Evolutionary conservation across 2,113 vertebrate genomes (phyloP).

Genomic region (Cyanocitta stelleri): DNA sequence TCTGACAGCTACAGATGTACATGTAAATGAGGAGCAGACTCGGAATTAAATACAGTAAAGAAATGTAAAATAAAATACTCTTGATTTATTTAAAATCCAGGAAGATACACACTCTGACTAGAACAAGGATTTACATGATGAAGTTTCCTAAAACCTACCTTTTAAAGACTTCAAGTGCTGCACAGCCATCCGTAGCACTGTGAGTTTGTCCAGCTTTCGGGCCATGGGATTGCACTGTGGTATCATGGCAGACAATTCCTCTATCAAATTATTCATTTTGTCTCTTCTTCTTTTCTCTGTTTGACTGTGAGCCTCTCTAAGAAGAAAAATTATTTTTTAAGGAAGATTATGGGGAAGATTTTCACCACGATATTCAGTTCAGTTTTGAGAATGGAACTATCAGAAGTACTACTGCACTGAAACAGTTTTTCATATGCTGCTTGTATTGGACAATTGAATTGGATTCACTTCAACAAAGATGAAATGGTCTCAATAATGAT

Average conservation of each 20-base stretch:
- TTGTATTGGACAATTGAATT: not conserved
- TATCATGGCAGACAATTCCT: conserved; percentile 90
- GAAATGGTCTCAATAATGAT: not conserved
- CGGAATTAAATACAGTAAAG: not conserved
- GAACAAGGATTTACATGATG: not conserved
- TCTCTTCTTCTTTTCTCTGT: conserved; percentile 90
- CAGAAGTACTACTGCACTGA: not conserved
- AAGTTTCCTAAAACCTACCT: conserved; percentile 66
- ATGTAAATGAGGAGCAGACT: not conserved
- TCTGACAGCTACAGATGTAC: not conserved
- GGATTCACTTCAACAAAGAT: not conserved
- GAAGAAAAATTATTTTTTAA: not conserved
- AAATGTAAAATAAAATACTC: not conserved
- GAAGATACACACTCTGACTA: not conserved
- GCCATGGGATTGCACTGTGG: conserved; percentile 86
- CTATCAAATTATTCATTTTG: conserved; percentile 92
- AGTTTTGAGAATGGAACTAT: not conserved
- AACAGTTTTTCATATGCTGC: not conserved
- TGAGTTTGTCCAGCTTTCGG: conserved; percentile 90
- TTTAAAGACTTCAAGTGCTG: conserved; percentile 88
- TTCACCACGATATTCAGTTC: not conserved
- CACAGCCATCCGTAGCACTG: conserved; percentile 89
- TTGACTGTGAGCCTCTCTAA: conserved; percentile 91
- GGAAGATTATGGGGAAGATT: not conserved
- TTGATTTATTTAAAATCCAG: not conserved